Base-by-base conservation (phyloP, 2,797 vertebrate genomes). In the Pipistrellus kuhlii region DNA sequence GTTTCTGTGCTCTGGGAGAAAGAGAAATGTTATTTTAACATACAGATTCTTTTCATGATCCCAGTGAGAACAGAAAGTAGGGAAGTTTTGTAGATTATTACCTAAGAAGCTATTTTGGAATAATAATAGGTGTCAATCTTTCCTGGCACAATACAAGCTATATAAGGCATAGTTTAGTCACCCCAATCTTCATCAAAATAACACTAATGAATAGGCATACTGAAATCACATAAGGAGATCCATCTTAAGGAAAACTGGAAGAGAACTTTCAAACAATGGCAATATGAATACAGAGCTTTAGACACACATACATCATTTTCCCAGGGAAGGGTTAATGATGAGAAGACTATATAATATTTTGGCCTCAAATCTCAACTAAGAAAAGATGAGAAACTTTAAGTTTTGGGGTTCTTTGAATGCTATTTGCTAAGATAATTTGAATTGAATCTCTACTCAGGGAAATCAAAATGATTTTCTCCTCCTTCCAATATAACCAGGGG, bases 351-450 rank as follows among this genome's bases (percentile, higher is more conserved):
- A 6, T 23, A 30, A 3, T n/a, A 91, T 69, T 80, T 53, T 81
- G 72, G 12, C 53, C 80, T 53, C 66, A 87, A 73, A 68, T 59
- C 51, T 81, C 69, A 76, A n/a, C 32, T 21, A 30, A 8, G 59
- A 32, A 25, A 86, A 77, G 82, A 81, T 35, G n/a, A 84, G 23
- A 82, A 90, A 81, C 10, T 6, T 15, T 44, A 82, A 13, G 18
- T n/a, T 62, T 84, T 32, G 6, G 6, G 5, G 48, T 80, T 84
- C n/a, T 72, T 85, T 76, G 41, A 55, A 85, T 69, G 25, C 57
- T 80, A 90, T 83, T 57, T 69, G 32, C 23, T 62, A 57, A 90
- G 62, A 93, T 80, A 85, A 90, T 90, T 12, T 57, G 69, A 87
- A 44, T 30, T 80, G 53, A 88, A 66, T 59, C 6, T 62, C 77